Conservation (phyloP, 2,888 invertebrate species). For the Baccha elongata region DNA sequence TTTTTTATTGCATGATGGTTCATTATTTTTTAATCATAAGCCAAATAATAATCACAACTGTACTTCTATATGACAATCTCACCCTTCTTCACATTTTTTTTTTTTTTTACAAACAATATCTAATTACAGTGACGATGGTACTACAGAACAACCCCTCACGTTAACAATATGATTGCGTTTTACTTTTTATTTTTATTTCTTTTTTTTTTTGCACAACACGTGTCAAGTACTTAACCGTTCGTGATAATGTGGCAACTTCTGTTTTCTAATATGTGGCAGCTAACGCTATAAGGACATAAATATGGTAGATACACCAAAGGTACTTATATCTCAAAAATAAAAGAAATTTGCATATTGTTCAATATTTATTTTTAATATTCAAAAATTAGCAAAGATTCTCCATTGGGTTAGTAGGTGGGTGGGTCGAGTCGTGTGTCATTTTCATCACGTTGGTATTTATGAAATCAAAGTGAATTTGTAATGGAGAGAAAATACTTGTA, state of each 20-base stretch:
- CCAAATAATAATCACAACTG: conserved; percentile 35
- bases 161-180: conserved; percentile 42
- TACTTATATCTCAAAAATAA: conserved; percentile 4
- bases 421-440: conserved; percentile 51
- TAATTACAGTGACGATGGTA: conserved; percentile 65
- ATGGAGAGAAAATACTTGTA: too few species aligned
- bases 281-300: conserved; percentile 29
- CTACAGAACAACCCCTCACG: conserved; percentile 38
- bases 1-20: not conserved
- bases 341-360: conserved; percentile 71
- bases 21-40: not conserved
- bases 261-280: conserved; percentile 63
- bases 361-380: conserved; percentile 73
- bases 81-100: conserved; percentile 26
- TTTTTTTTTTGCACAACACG: conserved; percentile 55
- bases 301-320: conserved; percentile 21
- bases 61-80: not conserved
- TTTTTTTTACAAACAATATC: conserved; percentile 60
- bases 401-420: too few species aligned
- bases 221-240: conserved; percentile 64
- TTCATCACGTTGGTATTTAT: not conserved
- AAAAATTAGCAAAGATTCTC: conserved; percentile 60
- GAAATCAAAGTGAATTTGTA: too few species aligned
- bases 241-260: conserved; percentile 56
- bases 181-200: conserved; percentile 35